phyloP scores from a whole-genome alignment of 2,888 invertebrate genomes.

The Euproctis similis region DNA sequence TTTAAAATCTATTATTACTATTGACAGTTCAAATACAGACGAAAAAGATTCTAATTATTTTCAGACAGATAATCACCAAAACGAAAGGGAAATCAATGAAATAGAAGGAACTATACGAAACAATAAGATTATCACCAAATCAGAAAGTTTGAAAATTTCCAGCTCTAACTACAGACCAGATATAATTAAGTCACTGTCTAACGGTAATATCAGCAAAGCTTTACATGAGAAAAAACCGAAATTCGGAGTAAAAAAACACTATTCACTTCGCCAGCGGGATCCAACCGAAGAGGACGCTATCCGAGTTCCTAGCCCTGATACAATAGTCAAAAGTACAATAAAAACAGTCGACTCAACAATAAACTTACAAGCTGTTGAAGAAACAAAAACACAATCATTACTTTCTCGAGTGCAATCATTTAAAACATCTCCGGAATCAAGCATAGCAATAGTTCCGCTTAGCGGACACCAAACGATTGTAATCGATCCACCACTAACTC shows the following conservation, averaged over 20 bases:
- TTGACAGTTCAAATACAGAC: constrained; percentile 61
- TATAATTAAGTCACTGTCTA: constrained; percentile 53
- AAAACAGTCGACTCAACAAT: constrained; percentile 24
- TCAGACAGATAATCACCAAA: constrained; percentile 58
- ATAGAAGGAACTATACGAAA: constrained; percentile 69
- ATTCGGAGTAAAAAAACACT: constrained; percentile 60
- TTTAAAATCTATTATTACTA: constrained; percentile 63
- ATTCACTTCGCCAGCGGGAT: constrained; percentile 66
- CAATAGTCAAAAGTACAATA: constrained; percentile 37
- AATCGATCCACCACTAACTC: constrained; percentile 58
- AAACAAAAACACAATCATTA: constrained; percentile 47
- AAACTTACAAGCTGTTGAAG: constrained; percentile 24
- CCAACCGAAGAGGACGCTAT: constrained; percentile 52
- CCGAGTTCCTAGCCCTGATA: constrained; percentile 57
- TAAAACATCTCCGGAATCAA: constrained; percentile 65
- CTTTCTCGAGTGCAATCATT: constrained; percentile 65
- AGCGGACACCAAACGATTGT: constrained; percentile 74
- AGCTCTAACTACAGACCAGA: constrained; percentile 41
- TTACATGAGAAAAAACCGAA: constrained; percentile 40
- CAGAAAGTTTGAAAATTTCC: constrained; percentile 57
- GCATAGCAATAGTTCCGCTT: constrained; percentile 62
- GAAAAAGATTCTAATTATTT: constrained; percentile 51
- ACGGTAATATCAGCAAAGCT: constrained; percentile 51
- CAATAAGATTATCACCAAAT: constrained; percentile 64
- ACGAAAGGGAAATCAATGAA: constrained; percentile 70